Conservation (phyloP, 2,888 invertebrate genomes). For the Meiosimyza platycephala region DNA sequence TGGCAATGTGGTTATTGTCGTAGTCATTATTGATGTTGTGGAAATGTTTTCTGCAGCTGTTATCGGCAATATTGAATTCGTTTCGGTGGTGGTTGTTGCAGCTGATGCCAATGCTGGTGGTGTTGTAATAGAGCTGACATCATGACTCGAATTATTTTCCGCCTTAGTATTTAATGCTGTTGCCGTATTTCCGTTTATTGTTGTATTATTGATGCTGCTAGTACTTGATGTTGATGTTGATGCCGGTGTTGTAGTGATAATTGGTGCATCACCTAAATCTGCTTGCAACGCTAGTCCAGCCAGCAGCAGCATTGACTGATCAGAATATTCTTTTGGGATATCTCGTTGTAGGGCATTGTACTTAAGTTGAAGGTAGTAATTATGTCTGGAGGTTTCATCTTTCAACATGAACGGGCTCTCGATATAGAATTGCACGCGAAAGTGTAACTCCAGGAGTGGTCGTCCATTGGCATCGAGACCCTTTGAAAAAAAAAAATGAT, state of each 20-base stretch:
- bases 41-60: not conserved
- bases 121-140: slow-evolving; percentile 16
- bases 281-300: slow-evolving; percentile 93
- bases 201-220: slow-evolving; percentile 17
- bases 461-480: slow-evolving; percentile 91
- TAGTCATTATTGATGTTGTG: slow-evolving; percentile 16
- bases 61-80: slow-evolving; percentile 13
- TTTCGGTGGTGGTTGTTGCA: slow-evolving; percentile 36
- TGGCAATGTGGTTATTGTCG: slow-evolving; percentile 58
- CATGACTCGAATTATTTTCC: slow-evolving; percentile 6
- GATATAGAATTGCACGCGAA: slow-evolving; percentile 93
- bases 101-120: slow-evolving; percentile 42
- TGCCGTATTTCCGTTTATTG: slow-evolving; percentile 3
- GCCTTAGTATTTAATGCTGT: not conserved
- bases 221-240: slow-evolving; percentile 17
- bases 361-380: slow-evolving; percentile 94
- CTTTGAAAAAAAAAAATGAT: slow-evolving; percentile 66
- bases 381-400: slow-evolving; percentile 91
- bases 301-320: slow-evolving; percentile 80
- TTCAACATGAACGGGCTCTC: slow-evolving; percentile 90
- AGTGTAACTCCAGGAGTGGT: slow-evolving; percentile 88
- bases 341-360: slow-evolving; percentile 84
- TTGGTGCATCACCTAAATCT: slow-evolving; percentile 83
- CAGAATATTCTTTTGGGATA: slow-evolving; percentile 69
- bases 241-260: slow-evolving; percentile 32